phyloP scores from a whole-genome alignment of 2,888 invertebrate species.

The Mystacides longicornis region DNA sequence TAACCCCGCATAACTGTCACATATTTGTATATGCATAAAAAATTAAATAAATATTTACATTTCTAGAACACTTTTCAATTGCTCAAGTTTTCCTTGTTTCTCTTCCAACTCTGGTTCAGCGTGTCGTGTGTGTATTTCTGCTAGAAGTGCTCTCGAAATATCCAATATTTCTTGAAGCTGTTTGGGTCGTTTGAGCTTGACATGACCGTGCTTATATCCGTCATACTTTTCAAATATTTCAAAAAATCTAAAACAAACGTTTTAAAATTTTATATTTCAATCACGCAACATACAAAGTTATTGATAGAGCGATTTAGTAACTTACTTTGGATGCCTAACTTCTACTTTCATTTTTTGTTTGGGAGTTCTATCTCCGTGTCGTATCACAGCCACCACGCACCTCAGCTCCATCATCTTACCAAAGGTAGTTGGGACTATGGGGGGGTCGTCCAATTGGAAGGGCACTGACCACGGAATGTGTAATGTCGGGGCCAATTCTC shows the following conservation, averaged over 20 bases:
- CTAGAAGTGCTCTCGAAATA: conserved; percentile 82
- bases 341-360: conserved; percentile 99
- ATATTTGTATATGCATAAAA: too few species aligned
- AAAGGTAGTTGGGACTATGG: conserved; percentile 97
- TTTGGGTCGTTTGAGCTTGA: conserved; percentile 95
- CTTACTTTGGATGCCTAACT: conserved; percentile 86
- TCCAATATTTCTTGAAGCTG: conserved; percentile 97
- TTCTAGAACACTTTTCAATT: conserved; percentile 97
- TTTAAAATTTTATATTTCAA: too few species aligned
- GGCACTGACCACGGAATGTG: conserved; percentile 98
- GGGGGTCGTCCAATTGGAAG: conserved; percentile 95
- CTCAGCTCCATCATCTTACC: conserved; percentile 92
- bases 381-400: conserved; percentile 94
- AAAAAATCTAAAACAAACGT: conserved; percentile 67
- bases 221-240: conserved; percentile 97
- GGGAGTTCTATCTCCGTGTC: conserved; percentile 97
- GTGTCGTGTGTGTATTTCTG: conserved; percentile 81
- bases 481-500: conserved; percentile 88
- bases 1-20: too few species aligned
- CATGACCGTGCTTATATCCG: conserved; percentile 90
- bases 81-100: conserved; percentile 93
- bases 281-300: too few species aligned
- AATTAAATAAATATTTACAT: conserved; percentile 59
- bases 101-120: conserved; percentile 92
- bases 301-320: neutral